These are phyloP conservation scores for Rhadina sibilatrix DNA, from an alignment of 2,113 vertebrate species.

Conservation along the genomic window DNA sequence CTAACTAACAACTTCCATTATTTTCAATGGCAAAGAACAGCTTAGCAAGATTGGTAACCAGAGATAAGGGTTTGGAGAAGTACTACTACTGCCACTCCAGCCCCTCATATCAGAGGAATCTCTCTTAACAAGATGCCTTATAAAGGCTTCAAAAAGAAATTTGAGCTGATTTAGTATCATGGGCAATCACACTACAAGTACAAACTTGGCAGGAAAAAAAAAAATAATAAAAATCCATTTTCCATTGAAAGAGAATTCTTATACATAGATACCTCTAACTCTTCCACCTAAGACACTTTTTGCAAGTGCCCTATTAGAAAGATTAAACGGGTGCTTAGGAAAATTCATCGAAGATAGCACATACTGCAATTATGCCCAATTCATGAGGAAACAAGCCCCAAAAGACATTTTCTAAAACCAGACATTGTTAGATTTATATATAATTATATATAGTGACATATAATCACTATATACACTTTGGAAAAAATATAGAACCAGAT, in stretches of 20 bases:
- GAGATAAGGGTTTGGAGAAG: neutral
- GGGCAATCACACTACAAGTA: neutral
- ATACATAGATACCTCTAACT: neutral
- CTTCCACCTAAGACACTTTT: neutral
- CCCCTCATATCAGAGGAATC: neutral
- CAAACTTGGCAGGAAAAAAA: neutral
- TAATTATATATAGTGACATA: neutral
- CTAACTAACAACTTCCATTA: neutral
- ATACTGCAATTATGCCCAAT: neutral
- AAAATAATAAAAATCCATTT: neutral
- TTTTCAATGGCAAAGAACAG: neutral
- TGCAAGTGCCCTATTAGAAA: neutral
- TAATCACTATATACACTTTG: neutral
- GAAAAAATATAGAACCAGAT: neutral
- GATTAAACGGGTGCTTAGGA: neutral
- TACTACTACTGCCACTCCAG: neutral
- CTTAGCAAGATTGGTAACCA: neutral
- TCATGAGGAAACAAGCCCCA: neutral
- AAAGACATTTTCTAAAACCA: neutral
- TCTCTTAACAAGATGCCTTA: neutral
- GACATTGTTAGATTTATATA: neutral
- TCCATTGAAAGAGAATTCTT: neutral
- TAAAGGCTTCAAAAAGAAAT: neutral
- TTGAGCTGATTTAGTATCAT: neutral
- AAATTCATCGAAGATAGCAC: neutral